A percentile compares a stretch with the other conserved stretches of the same genome.
These are phyloP conservation scores for Synanthedon vespiformis DNA, from an alignment of 2,888 invertebrate species.

Conservation along the genomic window DNA sequence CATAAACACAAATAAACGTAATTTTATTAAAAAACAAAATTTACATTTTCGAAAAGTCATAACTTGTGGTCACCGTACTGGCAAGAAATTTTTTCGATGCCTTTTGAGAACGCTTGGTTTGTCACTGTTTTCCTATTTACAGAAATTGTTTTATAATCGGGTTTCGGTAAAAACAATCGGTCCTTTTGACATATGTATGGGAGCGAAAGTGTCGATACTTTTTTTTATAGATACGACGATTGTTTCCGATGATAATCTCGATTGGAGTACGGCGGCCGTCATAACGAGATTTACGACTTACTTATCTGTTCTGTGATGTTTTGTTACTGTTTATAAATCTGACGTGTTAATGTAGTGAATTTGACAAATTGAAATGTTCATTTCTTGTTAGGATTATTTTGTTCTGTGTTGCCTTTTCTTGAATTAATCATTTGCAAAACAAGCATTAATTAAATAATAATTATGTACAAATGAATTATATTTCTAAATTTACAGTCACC, in stretches of 20 bases:
- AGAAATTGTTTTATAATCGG: slow-evolving; percentile 26
- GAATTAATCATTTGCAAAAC: too few species aligned
- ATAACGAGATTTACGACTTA: slow-evolving; percentile 2
- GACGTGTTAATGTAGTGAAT: background rate
- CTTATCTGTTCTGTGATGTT: background rate
- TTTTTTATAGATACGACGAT: slow-evolving; percentile 25
- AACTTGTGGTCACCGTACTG: too few species aligned
- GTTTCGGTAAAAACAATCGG: slow-evolving; percentile 15
- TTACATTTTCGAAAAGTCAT: too few species aligned
- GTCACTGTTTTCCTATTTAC: slow-evolving; percentile 22
- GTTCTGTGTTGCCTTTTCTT: too few species aligned
- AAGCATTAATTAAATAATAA: too few species aligned
- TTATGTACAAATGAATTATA: too few species aligned
- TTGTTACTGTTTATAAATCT: too few species aligned
- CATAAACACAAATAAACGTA: too few species aligned
- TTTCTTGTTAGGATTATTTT: too few species aligned
- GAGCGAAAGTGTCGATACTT: slow-evolving; percentile 25
- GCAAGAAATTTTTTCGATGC: slow-evolving; percentile 12
- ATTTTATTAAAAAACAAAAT: too few species aligned
- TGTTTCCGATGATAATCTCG: slow-evolving; percentile 30
- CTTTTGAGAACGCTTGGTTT: slow-evolving; percentile 5
- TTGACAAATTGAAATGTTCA: background rate
- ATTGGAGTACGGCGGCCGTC: slow-evolving; percentile 6
- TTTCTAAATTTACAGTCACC: too few species aligned
- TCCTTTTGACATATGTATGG: slow-evolving; percentile 10